Conservation (phyloP, 2,113 vertebrate species). For the Chrysemys picta region DNA sequence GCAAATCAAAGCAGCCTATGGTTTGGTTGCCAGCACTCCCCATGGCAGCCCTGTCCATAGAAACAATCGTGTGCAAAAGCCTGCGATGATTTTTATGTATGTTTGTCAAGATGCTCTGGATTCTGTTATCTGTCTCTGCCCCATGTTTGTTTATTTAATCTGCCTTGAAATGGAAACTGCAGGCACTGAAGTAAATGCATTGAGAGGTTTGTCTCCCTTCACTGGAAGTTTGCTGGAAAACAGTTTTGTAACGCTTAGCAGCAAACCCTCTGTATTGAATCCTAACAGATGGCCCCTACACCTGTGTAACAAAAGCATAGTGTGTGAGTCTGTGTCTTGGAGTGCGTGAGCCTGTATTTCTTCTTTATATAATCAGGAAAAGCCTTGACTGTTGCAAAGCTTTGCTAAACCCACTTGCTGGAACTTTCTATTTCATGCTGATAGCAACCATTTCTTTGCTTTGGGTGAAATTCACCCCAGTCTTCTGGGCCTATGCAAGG, state of each 20-base stretch:
- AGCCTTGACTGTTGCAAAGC: neutral
- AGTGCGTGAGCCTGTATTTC: neutral
- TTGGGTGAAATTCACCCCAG: conserved; percentile 26
- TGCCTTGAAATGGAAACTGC: conserved; percentile 34
- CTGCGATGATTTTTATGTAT: neutral
- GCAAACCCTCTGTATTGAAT: neutral
- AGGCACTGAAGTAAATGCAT: conserved; percentile 38
- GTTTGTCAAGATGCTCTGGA: conserved; percentile 24
- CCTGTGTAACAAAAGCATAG: neutral
- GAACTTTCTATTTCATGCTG: neutral
- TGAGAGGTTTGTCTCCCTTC: conserved; percentile 13
- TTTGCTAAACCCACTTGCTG: conserved; percentile 6
- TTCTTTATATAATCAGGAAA: conserved; percentile 12
- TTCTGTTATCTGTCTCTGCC: neutral
- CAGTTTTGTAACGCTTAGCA: neutral
- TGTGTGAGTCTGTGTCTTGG: neutral
- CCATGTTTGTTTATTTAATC: conserved; percentile 35
- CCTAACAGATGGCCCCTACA: neutral
- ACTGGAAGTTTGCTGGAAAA: conserved; percentile 33
- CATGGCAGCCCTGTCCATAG: neutral
- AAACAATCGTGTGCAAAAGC: neutral
- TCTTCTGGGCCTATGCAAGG: neutral
- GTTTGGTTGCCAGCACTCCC: conserved; percentile 4
- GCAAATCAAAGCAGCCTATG: neutral
- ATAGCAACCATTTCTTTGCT: conserved; percentile 33